Evolutionary conservation across 2,888 invertebrate species (phyloP).

Genomic region (Autographa gamma): DNA sequence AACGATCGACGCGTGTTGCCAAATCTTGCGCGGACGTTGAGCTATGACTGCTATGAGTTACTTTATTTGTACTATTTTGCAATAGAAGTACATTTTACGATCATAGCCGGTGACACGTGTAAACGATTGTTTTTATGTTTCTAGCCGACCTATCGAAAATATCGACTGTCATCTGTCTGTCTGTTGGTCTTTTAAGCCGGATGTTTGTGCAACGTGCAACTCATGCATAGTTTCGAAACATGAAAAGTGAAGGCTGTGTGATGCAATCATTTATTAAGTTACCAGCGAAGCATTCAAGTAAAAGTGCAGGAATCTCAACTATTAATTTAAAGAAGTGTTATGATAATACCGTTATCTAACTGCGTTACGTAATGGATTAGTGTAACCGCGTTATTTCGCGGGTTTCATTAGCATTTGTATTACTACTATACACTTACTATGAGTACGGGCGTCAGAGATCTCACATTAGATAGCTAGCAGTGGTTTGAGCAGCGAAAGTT

Average conservation of each 20-base stretch:
- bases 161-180: conserved; percentile 64
- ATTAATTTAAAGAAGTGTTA: conserved; percentile 62
- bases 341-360: conserved; percentile 57
- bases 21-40: conserved; percentile 32
- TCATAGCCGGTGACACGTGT: conserved; percentile 25
- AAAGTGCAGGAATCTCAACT: conserved; percentile 67
- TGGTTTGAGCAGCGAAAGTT: conserved; percentile 52
- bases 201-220: conserved; percentile 85
- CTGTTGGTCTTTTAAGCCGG: conserved; percentile 74
- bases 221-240: conserved; percentile 83
- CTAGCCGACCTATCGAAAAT: conserved; percentile 60
- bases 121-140: conserved; percentile 32
- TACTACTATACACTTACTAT: conserved; percentile 25
- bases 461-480: conserved; percentile 36
- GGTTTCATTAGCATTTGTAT: conserved; percentile 44
- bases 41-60: conserved; percentile 10
- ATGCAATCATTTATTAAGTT: conserved; percentile 81
- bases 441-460: conserved; percentile 35
- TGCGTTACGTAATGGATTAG: conserved; percentile 56
- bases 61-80: conserved; percentile 17
- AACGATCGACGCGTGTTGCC: conserved; percentile 29
- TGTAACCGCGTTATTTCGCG: conserved; percentile 33
- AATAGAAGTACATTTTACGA: conserved; percentile 10
- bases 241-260: conserved; percentile 83
- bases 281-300: conserved; percentile 71